Evolutionary conservation across 1,140 invertebrate species (phyloP).

Genomic region (Psilanteris sp.): DNA sequence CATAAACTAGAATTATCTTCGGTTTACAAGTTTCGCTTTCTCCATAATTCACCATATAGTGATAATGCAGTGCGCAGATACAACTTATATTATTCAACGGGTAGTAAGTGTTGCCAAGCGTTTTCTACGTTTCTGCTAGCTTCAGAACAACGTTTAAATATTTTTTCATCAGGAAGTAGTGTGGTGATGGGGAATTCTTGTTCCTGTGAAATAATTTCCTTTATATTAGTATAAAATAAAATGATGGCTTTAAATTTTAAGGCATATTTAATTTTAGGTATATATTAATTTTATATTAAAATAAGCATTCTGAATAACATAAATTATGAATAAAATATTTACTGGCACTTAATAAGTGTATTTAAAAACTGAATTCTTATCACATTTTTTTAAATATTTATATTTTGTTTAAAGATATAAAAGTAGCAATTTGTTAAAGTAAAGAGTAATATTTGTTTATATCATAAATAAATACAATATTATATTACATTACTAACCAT

Average conservation of each 20-base stretch:
- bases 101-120: constrained; percentile 77
- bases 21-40: constrained; percentile 29
- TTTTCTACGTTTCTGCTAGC: constrained; percentile 74
- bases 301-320: too few relatives aligned
- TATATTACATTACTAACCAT: constrained; percentile 69
- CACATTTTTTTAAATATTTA: too few relatives aligned
- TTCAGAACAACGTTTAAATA: constrained; percentile 75
- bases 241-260: too few relatives aligned
- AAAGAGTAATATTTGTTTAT: too few relatives aligned
- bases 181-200: constrained; percentile 75
- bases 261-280: too few relatives aligned
- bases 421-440: too few relatives aligned
- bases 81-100: constrained; percentile 63
- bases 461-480: too few relatives aligned
- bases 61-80: constrained; percentile 28
- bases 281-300: constrained; percentile 6
- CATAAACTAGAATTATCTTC: constrained; percentile 44
- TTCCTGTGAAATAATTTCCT: constrained; percentile 62
- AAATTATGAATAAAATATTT: too few relatives aligned
- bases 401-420: too few relatives aligned
- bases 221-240: too few relatives aligned
- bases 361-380: too few relatives aligned
- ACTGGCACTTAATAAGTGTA: too few relatives aligned
- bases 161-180: constrained; percentile 73
- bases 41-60: constrained; percentile 34